Conservation (phyloP, 2,888 invertebrate species). For the Philopedon plagiatum region DNA sequence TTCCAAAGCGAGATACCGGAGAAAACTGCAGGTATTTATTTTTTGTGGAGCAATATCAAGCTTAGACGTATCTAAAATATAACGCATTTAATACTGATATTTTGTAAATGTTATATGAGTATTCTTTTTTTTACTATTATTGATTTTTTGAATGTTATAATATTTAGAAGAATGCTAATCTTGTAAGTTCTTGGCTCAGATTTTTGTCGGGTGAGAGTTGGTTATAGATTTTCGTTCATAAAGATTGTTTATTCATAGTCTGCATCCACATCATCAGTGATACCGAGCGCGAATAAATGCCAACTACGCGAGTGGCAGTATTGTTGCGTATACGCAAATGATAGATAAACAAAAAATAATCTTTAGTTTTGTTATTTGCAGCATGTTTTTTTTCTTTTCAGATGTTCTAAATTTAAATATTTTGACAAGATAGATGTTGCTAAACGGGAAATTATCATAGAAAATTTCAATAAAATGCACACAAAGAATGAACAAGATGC, state of each 20-base stretch:
- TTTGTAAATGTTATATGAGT: too few species aligned
- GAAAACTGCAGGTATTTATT: slow-evolving; percentile 1
- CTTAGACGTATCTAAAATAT: too few species aligned
- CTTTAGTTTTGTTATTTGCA: not conserved
- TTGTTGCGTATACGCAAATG: not conserved
- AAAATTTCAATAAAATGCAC: not conserved
- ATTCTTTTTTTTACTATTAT: too few species aligned
- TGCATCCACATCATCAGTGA: not conserved
- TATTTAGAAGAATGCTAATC: too few species aligned
- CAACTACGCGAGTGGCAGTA: not conserved
- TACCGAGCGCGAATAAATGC: not conserved
- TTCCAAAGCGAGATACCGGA: not conserved
- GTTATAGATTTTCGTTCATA: too few species aligned
- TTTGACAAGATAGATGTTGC: slow-evolving; percentile 2
- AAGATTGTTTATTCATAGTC: not conserved
- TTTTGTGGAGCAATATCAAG: too few species aligned
- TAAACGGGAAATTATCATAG: slow-evolving; percentile 4
- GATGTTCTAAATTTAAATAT: slow-evolving; percentile 11
- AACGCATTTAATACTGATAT: too few species aligned
- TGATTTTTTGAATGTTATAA: not conserved
- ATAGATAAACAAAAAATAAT: not conserved
- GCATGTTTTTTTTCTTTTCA: slow-evolving; percentile 19
- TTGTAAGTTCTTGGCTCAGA: too few species aligned
- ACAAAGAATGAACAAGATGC: not conserved
- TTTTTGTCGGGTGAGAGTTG: too few species aligned